Conservation (phyloP, 1,140 invertebrate genomes). For the Phymorhynchus buccinoides region DNA sequence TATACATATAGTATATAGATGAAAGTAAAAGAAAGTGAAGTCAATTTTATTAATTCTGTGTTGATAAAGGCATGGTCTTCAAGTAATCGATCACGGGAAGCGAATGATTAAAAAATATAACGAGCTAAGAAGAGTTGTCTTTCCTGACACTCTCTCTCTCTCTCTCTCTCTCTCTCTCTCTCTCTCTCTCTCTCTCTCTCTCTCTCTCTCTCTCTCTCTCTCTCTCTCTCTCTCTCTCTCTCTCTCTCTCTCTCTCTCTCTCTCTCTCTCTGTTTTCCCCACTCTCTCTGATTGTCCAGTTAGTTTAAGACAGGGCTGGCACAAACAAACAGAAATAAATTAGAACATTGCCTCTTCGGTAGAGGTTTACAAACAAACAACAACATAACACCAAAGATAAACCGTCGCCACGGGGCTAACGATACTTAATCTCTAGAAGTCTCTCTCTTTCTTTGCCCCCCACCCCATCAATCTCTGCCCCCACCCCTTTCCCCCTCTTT, state of each 20-base stretch:
- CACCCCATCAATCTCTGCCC: no score
- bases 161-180: not conserved
- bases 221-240: not conserved
- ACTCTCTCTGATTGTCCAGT: not conserved
- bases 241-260: not conserved
- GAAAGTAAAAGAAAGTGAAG: no score
- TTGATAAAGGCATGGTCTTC: no score
- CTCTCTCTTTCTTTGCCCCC: no score
- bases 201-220: slow-evolving; percentile 1
- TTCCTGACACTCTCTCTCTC: not conserved
- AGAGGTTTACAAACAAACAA: no score
- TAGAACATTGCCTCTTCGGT: not conserved
- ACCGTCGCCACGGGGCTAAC: not conserved
- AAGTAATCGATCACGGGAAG: no score
- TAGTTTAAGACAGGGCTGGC: not conserved
- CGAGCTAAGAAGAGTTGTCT: no score
- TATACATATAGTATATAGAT: no score
- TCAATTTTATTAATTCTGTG: no score
- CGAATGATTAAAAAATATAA: no score
- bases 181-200: not conserved
- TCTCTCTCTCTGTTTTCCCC: not conserved
- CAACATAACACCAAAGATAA: not conserved
- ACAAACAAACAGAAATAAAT: not conserved
- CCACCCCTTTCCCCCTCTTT: no score
- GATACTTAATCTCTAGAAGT: no score